Evolutionary conservation across 2,888 invertebrate genomes (phyloP).

Genomic region (Chromoteleia sp.): DNA sequence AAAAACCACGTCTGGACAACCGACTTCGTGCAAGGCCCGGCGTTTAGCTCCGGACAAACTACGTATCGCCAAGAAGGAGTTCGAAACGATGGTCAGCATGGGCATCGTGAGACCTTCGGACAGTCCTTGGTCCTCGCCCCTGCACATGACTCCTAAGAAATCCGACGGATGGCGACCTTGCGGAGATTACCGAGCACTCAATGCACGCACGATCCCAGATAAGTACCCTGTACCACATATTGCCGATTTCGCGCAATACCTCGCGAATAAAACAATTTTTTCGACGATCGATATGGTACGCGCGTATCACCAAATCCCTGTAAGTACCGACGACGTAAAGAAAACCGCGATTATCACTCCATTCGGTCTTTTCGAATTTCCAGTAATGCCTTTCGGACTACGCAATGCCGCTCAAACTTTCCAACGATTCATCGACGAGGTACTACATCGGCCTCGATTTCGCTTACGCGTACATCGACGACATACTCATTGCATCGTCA

Average conservation of each 20-base stretch:
- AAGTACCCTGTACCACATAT: slow-evolving; percentile 5
- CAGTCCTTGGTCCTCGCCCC: not conserved
- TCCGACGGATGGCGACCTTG: not conserved
- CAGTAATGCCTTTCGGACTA: no score
- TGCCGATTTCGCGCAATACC: not conserved
- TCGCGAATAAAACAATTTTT: not conserved
- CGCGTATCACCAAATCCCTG: not conserved
- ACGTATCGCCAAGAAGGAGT: not conserved
- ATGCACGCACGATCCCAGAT: slow-evolving; percentile 13
- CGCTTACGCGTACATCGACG: no score
- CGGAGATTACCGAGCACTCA: slow-evolving; percentile 32
- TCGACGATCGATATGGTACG: not conserved
- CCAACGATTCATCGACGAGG: no score
- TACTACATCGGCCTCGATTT: no score
- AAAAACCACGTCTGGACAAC: not conserved
- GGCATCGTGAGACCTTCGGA: not conserved
- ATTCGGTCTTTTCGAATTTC: no score
- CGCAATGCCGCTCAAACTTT: no score
- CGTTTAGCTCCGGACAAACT: not conserved
- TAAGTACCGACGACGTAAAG: no score
- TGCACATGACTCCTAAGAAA: slow-evolving; percentile 5
- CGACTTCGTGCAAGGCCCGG: not conserved
- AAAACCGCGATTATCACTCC: no score
- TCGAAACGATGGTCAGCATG: not conserved
- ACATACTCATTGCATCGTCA: no score